Percentiles rank a stretch among this genome's conserved stretches.
Conservation (phyloP, 1,140 invertebrate genomes). For the Diachasmimorpha longicaudata region DNA sequence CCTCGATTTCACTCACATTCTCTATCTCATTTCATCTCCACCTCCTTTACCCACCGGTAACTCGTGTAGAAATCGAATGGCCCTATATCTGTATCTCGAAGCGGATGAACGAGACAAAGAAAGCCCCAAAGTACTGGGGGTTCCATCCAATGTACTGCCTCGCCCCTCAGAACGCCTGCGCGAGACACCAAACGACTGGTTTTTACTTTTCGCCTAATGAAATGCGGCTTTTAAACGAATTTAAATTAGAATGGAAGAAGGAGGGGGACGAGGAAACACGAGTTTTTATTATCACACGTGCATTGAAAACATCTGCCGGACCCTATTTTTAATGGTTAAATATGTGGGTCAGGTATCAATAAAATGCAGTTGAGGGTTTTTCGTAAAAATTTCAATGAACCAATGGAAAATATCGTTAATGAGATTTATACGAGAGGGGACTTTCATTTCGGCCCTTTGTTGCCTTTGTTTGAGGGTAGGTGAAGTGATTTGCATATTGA, state of each 20-base stretch:
- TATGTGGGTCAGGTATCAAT: not conserved
- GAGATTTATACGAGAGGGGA: not conserved
- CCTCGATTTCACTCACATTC: not conserved
- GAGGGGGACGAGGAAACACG: not conserved
- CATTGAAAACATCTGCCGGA: not conserved
- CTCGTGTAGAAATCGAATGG: not conserved
- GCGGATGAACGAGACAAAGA: not conserved
- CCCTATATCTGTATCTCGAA: constrained; percentile 1
- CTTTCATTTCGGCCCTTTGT: not conserved
- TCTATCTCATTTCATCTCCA: not conserved
- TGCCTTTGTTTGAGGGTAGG: not conserved
- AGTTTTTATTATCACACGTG: not conserved
- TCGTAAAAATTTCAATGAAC: not conserved
- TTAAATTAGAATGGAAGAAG: constrained; percentile 36
- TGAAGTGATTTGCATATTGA: not conserved
- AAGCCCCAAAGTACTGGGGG: not conserved
- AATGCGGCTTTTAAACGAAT: constrained; percentile 43
- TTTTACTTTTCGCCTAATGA: constrained; percentile 29
- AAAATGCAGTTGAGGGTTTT: not conserved
- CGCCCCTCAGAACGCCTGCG: not conserved
- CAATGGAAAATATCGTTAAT: not conserved
- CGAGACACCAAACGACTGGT: not conserved
- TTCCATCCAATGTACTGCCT: not conserved
- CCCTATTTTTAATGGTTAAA: not conserved
- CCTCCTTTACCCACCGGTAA: not conserved